Percentiles rank a stretch among this genome's conserved stretches.
Evolutionary conservation across 2,113 vertebrate species (phyloP).

Genomic region (Scalopus aquaticus): DNA sequence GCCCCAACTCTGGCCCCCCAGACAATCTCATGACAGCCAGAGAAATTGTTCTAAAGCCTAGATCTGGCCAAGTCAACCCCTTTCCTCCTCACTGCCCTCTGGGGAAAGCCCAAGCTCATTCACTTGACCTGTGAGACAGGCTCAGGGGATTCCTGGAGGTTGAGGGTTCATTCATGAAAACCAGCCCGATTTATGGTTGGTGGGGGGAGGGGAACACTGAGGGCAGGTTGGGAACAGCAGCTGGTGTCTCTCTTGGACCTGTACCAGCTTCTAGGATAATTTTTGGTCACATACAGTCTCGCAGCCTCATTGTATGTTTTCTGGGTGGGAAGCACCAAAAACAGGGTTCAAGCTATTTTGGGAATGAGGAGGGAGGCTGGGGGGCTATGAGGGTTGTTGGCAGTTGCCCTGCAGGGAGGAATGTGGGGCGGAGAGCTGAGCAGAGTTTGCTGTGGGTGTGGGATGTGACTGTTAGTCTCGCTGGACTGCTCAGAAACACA

Average conservation of each 20-base stretch:
- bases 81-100: not conserved
- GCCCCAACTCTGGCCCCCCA: not conserved
- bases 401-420: not conserved
- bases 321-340: not conserved
- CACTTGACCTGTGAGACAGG: not conserved
- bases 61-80: not conserved
- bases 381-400: not conserved
- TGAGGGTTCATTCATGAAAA: not conserved
- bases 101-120: not conserved
- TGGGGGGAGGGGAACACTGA: not conserved
- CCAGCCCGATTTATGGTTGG: not conserved
- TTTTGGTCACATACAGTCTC: not conserved
- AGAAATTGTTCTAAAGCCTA: not conserved
- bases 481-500: not conserved
- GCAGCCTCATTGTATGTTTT: not conserved
- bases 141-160: not conserved
- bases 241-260: no score
- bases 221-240: not conserved
- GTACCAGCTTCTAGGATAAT: not conserved
- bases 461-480: not conserved
- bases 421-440: rapidly evolving
- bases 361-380: not conserved
- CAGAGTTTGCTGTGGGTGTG: not conserved
- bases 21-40: not conserved
- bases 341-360: rapidly evolving